phyloP scores from a whole-genome alignment of 2,797 vertebrate species.

The Coccyzus lansbergi region DNA sequence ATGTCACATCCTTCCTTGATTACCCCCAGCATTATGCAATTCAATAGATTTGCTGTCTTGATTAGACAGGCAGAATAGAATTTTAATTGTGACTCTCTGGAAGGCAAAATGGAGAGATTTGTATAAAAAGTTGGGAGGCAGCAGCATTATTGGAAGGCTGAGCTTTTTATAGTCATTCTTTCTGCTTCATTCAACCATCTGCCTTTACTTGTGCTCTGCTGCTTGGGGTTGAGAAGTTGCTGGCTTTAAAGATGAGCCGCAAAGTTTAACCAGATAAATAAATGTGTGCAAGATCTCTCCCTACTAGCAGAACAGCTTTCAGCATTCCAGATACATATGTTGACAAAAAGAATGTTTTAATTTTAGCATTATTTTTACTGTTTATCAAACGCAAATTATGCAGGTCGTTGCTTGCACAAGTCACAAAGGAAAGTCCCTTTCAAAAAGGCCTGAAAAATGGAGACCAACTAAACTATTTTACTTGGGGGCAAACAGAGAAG shows the following conservation, averaged over 20 bases:
- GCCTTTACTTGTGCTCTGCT: conserved; percentile 65
- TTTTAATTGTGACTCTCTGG: conserved; percentile 69
- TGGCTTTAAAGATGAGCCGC: conserved; percentile 50
- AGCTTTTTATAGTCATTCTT: conserved; percentile 66
- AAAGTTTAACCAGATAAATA: conserved; percentile 69
- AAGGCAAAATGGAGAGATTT: conserved; percentile 61
- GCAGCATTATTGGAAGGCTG: conserved; percentile 47
- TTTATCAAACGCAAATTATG: conserved; percentile 56
- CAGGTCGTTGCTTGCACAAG: conserved; percentile 14
- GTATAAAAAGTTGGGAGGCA: conserved; percentile 48
- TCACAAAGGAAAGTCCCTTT: conserved; percentile 42
- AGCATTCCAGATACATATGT: conserved; percentile 45
- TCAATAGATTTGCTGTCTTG: conserved; percentile 72
- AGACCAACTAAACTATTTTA: conserved; percentile 19
- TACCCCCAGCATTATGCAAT: conserved; percentile 69
- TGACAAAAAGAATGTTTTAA: conserved; percentile 55
- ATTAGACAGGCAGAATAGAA: conserved; percentile 72
- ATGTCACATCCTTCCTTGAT: conserved; percentile 71
- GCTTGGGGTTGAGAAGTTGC: conserved; percentile 61
- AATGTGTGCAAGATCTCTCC: conserved; percentile 42
- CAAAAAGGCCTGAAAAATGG: conserved; percentile 5
- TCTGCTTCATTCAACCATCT: conserved; percentile 56
- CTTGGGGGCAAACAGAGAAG: not conserved
- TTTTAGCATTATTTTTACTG: conserved; percentile 61
- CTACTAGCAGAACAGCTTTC: conserved; percentile 19